phyloP scores from a whole-genome alignment of 2,797 vertebrate genomes.

The Xenentodon cancila region DNA sequence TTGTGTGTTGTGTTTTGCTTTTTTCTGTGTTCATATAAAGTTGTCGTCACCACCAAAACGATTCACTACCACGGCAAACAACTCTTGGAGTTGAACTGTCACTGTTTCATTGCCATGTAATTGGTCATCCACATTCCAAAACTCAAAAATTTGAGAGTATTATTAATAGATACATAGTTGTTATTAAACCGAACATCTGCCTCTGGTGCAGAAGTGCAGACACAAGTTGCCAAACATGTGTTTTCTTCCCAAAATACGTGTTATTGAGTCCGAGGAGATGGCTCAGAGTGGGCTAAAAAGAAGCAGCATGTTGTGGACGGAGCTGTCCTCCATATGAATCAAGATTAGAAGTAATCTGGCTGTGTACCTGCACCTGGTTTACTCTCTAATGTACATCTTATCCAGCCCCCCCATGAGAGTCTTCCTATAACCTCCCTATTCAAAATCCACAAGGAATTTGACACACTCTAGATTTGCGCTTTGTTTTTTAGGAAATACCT shows the following conservation, averaged over 20 bases:
- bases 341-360: background rate
- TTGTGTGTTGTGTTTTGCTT: slow-evolving; percentile 15
- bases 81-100: slow-evolving; percentile 9
- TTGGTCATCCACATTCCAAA: slow-evolving; percentile 41
- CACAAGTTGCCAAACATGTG: background rate
- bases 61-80: too few species aligned
- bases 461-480: slow-evolving; percentile 51
- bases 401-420: slow-evolving; percentile 44
- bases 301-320: slow-evolving; percentile 35
- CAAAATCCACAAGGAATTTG: slow-evolving; percentile 55
- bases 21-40: too few species aligned
- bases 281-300: slow-evolving; percentile 22
- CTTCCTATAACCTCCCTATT: slow-evolving; percentile 30
- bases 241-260: slow-evolving; percentile 29
- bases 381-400: slow-evolving; percentile 40
- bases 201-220: slow-evolving; percentile 30
- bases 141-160: slow-evolving; percentile 37
- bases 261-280: slow-evolving; percentile 37
- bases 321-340: slow-evolving; percentile 19
- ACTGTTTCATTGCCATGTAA: slow-evolving; percentile 40
- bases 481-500: slow-evolving; percentile 41
- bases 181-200: slow-evolving; percentile 42
- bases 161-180: slow-evolving; percentile 40
- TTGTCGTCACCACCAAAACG: too few species aligned
- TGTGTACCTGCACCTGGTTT: slow-evolving; percentile 44